Percentiles rank a stretch among this genome's conserved stretches.
These are phyloP conservation scores for Pseudocheirus occidentalis DNA, from an alignment of 2,797 vertebrate genomes.

Conservation along the genomic window DNA sequence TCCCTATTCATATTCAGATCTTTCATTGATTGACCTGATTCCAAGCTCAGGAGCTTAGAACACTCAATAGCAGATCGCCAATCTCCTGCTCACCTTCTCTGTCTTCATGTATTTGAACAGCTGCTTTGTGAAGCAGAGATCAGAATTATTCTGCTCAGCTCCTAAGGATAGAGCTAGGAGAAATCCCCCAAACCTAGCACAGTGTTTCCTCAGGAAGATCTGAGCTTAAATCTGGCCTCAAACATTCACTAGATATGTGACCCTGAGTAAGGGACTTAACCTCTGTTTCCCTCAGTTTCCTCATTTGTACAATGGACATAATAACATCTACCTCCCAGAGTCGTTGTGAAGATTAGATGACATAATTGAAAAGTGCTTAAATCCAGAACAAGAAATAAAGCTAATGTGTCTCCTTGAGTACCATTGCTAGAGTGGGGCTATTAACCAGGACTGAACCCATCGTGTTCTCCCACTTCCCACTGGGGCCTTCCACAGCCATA, in stretches of 20 bases:
- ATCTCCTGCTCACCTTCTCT: background rate
- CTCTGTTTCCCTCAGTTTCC: background rate
- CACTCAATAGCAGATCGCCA: background rate
- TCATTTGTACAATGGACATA: background rate
- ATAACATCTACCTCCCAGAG: background rate
- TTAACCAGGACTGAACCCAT: too few species aligned
- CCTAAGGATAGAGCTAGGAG: background rate
- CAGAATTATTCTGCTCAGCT: background rate
- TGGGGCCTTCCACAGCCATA: too few species aligned
- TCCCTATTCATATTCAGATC: background rate
- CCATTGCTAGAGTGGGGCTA: too few species aligned
- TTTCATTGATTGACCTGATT: background rate
- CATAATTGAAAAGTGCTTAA: background rate
- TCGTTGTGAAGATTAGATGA: background rate
- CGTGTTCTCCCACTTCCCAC: too few species aligned
- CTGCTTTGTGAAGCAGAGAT: background rate
- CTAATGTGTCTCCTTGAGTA: too few species aligned
- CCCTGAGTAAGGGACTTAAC: background rate
- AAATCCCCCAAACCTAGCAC: background rate
- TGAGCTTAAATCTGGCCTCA: background rate
- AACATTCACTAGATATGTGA: background rate
- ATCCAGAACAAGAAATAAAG: too few species aligned
- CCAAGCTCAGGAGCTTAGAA: background rate
- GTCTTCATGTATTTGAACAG: background rate
- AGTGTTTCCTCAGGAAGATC: background rate